phyloP scores from a whole-genome alignment of 2,888 invertebrate species.

The Sesamia inferens region DNA sequence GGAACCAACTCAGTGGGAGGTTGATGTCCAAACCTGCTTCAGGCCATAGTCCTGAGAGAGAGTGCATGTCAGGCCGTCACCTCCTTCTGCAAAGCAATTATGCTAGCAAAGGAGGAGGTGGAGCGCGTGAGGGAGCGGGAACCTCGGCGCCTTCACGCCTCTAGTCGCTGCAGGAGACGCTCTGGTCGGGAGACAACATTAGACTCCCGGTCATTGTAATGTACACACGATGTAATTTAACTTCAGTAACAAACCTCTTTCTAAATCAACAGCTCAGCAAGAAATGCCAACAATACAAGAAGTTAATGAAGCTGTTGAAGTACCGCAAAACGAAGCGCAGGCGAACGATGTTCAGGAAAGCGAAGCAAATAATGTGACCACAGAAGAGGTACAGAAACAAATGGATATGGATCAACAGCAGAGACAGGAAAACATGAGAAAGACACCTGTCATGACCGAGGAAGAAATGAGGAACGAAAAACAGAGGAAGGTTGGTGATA shows the following conservation, averaged over 20 bases:
- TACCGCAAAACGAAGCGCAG: slow-evolving; percentile 27
- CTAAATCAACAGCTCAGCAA: slow-evolving; percentile 13
- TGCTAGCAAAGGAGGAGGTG: too few relatives aligned
- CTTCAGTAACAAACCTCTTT: not conserved
- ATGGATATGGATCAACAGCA: slow-evolving; percentile 59
- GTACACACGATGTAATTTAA: not conserved
- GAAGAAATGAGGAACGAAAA: slow-evolving; percentile 79
- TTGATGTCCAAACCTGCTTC: too few relatives aligned
- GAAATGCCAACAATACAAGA: slow-evolving; percentile 50
- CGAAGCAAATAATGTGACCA: slow-evolving; percentile 22
- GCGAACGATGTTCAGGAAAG: slow-evolving; percentile 29
- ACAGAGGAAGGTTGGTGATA: slow-evolving; percentile 80
- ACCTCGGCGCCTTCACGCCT: too few relatives aligned
- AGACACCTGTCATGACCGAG: slow-evolving; percentile 56
- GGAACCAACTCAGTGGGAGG: too few relatives aligned
- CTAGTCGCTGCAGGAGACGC: too few relatives aligned
- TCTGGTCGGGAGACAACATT: too few relatives aligned
- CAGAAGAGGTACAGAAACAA: slow-evolving; percentile 55
- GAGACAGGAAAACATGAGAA: slow-evolving; percentile 29
- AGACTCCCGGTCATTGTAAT: too few relatives aligned
- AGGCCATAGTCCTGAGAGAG: too few relatives aligned
- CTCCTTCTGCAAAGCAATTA: too few relatives aligned
- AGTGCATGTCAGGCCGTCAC: too few relatives aligned
- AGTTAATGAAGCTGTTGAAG: slow-evolving; percentile 43
- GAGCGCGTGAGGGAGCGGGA: too few relatives aligned